phyloP scores from a whole-genome alignment of 2,888 invertebrate species.

The Rosalia funebris region DNA sequence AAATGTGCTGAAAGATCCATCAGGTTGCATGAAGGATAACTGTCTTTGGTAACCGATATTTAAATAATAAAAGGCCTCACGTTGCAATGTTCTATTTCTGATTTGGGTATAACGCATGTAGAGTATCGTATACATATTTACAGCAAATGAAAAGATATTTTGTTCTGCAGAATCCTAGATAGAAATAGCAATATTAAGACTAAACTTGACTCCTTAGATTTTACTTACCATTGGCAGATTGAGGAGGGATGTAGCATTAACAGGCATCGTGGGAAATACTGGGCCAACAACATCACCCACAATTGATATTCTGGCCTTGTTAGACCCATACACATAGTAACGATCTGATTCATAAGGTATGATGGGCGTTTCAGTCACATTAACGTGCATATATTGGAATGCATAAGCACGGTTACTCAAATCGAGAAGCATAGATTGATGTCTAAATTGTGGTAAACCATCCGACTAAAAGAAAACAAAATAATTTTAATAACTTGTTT shows the following conservation, averaged over 20 bases:
- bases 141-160: slow-evolving; percentile 96
- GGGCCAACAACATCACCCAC: slow-evolving; percentile 94
- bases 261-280: slow-evolving; percentile 91
- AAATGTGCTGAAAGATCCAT: slow-evolving; percentile 92
- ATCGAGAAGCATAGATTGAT: slow-evolving; percentile 92
- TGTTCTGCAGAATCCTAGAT: slow-evolving; percentile 85
- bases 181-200: slow-evolving; percentile 5
- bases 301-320: slow-evolving; percentile 82
- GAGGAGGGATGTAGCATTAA: slow-evolving; percentile 84
- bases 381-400: slow-evolving; percentile 95
- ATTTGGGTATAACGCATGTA: slow-evolving; percentile 94
- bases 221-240: slow-evolving; percentile 75
- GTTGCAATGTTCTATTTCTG: slow-evolving; percentile 82
- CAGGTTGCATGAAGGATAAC: slow-evolving; percentile 88
- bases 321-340: slow-evolving; percentile 94
- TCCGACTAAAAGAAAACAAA: slow-evolving; percentile 74
- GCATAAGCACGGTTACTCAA: slow-evolving; percentile 91
- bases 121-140: slow-evolving; percentile 88
- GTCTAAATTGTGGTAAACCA: slow-evolving; percentile 90
- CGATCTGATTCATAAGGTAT: slow-evolving; percentile 89
- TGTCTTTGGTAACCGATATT: slow-evolving; percentile 91
- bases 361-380: slow-evolving; percentile 91
- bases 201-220: too few relatives aligned
- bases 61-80: slow-evolving; percentile 85
- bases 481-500: too few relatives aligned